Evolutionary conservation across 2,113 vertebrate genomes (phyloP).

Genomic region (Cebus imitator): DNA sequence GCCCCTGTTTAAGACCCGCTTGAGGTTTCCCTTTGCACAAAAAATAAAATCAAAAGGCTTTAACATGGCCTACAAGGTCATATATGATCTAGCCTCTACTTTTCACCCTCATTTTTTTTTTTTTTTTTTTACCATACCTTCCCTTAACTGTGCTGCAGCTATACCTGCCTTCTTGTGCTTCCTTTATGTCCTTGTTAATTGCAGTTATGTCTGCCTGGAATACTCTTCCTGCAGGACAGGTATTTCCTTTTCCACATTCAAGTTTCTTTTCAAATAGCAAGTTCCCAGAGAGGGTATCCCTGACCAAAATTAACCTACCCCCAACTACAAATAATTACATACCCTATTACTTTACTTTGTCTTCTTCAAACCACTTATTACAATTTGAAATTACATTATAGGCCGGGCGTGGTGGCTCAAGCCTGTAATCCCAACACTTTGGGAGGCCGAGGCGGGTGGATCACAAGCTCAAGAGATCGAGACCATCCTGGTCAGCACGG

Average conservation of each 20-base stretch:
- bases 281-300: not conserved
- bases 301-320: not conserved
- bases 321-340: not conserved
- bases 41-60: constrained; percentile 3
- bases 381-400: not conserved
- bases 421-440: too few relatives aligned
- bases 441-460: too few relatives aligned
- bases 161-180: not conserved
- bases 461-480: too few relatives aligned
- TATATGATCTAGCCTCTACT: not conserved
- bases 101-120: not conserved
- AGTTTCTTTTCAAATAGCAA: constrained; percentile 23
- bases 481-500: too few relatives aligned
- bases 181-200: not conserved
- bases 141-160: not conserved
- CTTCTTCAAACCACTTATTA: not conserved
- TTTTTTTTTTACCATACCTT: not conserved
- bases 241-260: constrained; percentile 33
- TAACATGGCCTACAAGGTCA: not conserved
- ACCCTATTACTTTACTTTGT: constrained; percentile 22
- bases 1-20: not conserved
- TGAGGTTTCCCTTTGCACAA: not conserved
- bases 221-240: not conserved
- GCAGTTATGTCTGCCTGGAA: constrained; percentile 3
- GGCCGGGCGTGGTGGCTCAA: too few relatives aligned